Base-by-base conservation (phyloP, 2,888 invertebrate genomes). In the Calameuta pallipes region DNA sequence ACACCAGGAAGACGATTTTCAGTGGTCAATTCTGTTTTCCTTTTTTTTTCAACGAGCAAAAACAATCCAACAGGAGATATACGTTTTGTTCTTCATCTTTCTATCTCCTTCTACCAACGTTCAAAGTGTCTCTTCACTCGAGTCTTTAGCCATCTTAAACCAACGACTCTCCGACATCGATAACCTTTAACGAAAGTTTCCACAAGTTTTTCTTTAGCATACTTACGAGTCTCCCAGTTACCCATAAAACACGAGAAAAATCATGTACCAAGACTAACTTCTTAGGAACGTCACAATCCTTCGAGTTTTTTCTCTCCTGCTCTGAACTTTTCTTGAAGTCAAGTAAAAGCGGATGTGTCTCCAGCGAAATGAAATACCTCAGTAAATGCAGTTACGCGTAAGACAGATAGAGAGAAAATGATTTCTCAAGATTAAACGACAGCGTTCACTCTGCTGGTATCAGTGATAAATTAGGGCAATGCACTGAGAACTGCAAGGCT, bases 401-500 rank as follows among this genome's bases (percentile, higher is more conserved):
- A 23, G 56, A 56, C 2, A 56, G 23, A 56, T 6, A 56, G 6
- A 56, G 56, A 9, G 56, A 56, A 23, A 23, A 56, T 56, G 6
- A 56, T 56, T 56, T 23, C 56, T 56, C 41, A 56, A 23, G 41
- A 23, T 56, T 9, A 23, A 56, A 56, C 23, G 41, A 56, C 41
- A 56, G 41, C 9, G 23, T 56, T 56, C 9, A 56, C 56, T 56
- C 56, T 23, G 56, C 6, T 9, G 9, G 9, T 56, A 56, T 56
- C 23, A 36, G 23, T 9, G 56, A 31, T 35, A 41, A 77, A 79
- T 23, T 35, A 56, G 73, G 73, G 23, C 74, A 74, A 69, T 75
- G 71, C 77, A 81, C 79, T 76, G 80, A 76, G 74, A 76, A 77
- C 71, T 74, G 70, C 68, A 70, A 75, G 76, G 71, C 74, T 77